Evolutionary conservation across 2,888 invertebrate genomes (phyloP).

Genomic region (Iphiclides podalirius): DNA sequence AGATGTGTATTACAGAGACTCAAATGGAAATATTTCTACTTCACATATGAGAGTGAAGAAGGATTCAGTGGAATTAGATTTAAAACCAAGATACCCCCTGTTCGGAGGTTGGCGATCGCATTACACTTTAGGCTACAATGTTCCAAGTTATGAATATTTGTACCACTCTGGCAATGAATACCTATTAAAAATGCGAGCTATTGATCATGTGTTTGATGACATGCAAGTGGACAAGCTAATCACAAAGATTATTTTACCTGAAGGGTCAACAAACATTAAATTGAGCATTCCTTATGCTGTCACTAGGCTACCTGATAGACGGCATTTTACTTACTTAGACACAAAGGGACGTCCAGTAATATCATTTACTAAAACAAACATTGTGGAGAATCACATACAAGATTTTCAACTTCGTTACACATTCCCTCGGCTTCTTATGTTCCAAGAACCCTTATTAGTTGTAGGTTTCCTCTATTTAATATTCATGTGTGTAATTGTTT

Average conservation of each 20-base stretch:
- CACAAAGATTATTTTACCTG: conserved; percentile 95
- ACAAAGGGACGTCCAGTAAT: conserved; percentile 95
- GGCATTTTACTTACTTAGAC: conserved; percentile 97
- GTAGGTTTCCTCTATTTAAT: conserved; percentile 92
- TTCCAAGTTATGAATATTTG: conserved; percentile 97
- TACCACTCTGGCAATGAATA: conserved; percentile 90
- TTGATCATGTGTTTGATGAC: conserved; percentile 98
- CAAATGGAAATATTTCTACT: conserved; percentile 99
- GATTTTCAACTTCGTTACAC: conserved; percentile 94
- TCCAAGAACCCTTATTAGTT: conserved; percentile 96
- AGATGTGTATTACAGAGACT: conserved; percentile 97
- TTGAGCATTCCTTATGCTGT: conserved; percentile 91
- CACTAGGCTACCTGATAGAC: conserved; percentile 84
- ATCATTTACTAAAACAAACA: conserved; percentile 87
- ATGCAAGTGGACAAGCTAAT: conserved; percentile 95
- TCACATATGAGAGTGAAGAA: conserved; percentile 93
- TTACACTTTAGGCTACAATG: conserved; percentile 97
- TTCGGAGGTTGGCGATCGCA: conserved; percentile 99
- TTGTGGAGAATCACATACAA: conserved; percentile 98
- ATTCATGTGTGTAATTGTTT: conserved; percentile 95
- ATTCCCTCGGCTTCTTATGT: conserved; percentile 91
- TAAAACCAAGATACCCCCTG: conserved; percentile 97
- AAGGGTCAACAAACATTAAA: conserved; percentile 91
- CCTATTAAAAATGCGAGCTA: conserved; percentile 93
- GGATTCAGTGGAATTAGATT: conserved; percentile 96